Base-by-base conservation (phyloP, 1,140 invertebrate species). In the Geopemphigus sp. region DNA sequence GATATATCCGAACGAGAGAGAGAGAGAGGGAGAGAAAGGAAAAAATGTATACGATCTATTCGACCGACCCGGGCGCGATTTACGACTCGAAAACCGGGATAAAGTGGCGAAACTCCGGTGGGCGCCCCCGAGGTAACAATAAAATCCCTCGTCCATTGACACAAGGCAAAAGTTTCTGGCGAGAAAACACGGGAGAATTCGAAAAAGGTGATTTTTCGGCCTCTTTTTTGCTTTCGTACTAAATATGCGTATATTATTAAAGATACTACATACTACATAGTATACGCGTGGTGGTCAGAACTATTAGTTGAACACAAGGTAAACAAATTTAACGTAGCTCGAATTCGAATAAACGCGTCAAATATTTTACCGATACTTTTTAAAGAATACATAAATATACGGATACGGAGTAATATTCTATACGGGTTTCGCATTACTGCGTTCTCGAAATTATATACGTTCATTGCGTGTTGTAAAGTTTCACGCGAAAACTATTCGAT, bases 31-130 rank as follows among this genome's bases (percentile, higher is more conserved):
- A n/a, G n/a, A n/a, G n/a, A n/a, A 39, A 3, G 17, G 54, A 29
- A 50, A 12, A 61, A 54, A 54, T 14, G 19, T 26, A 72, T 45
- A 45, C 74, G 32, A 78, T 61, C 74, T 39, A 24, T 76, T 76
- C 54, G 54, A 59, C 72, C 72, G 32, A 76, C 72, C 72, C 72
- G 14, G 74, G 3, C 32, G 32, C 74, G 74, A 78, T 78, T 78
- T 78, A 78, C 57, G 74, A 29, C 74, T 61, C 2, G 57, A 47
- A 78, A 50, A 10, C 53, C 5, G 29, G 57, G 57, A 47, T 24
- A 32, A 19, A n/a, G 32, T 24, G 57, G 74, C 57, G 39, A 61
- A 63, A 78, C 74, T 78, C 47, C 8, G 57, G 54, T 12, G 57
- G 19, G 64, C 15, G 11, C 54, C n/a, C 54, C 73, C 54, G 73